Base-by-base conservation (phyloP, 1,140 invertebrate species). In the Meloidogyne hapla region DNA sequence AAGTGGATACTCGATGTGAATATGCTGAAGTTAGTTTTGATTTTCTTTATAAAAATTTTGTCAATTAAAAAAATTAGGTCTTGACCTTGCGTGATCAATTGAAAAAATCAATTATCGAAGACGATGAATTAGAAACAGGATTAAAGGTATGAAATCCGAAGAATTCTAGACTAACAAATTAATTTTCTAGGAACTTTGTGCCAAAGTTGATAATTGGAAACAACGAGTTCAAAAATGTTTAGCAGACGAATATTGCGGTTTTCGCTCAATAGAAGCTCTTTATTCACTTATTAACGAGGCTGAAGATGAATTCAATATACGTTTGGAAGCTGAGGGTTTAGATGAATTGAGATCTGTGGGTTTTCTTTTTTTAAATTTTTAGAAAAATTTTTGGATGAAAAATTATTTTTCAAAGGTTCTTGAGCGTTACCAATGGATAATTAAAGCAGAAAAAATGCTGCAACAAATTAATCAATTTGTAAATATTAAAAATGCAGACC, bases 1-100 rank as follows among this genome's bases (percentile, higher is more conserved):
- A 81, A 69, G 80, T 72, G 6, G 80, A 81, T 62, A 70, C 67
- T 69, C 80, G 80, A 0, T 75, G 77, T 25, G 68, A 83, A 26
- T 70, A 70, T 23, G 26, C 56, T 25, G 81, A 83, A 38, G 33
- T 81, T 13, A 21, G 10, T 62, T 23, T 33, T 12, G n/a, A n/a
- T 40, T 62, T 13, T 4, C 15, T 8, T 28, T 23, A 10, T 65
- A 56, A 26, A 65, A 63, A 2, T 38, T 2, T 25, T 38, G 21
- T n/a, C 12, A 21, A 9, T 23, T 26, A 28, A 62, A 25, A 42
- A 10, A 21, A 73, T 61, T 38, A 61, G 45, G 40, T 78, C 18
- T 48, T 66, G 21, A 42, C 26, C 5, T 65, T 80, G 9, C 64
- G 73, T n/a, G 45, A 81, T 21, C 77, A 79, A 76, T 42, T 80